phyloP scores from a whole-genome alignment of 2,888 invertebrate genomes.

The Rhagonycha fulva region DNA sequence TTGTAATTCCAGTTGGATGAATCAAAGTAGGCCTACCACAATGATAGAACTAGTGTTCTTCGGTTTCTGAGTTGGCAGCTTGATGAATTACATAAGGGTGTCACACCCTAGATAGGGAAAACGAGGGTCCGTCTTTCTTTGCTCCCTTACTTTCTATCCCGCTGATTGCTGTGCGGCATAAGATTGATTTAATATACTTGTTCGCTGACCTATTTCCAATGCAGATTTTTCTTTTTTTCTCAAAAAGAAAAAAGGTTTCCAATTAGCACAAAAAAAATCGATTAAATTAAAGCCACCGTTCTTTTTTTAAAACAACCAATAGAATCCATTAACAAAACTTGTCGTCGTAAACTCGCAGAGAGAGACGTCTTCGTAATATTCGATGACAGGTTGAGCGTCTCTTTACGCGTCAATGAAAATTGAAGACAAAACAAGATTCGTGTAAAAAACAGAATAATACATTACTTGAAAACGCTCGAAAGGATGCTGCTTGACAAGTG shows the following conservation, averaged over 20 bases:
- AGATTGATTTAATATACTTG: constrained; percentile 29
- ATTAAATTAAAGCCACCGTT: neutral
- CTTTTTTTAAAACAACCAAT: neutral
- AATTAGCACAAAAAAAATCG: neutral
- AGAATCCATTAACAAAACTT: constrained; percentile 11
- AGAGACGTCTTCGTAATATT: constrained; percentile 1
- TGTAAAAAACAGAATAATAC: constrained; percentile 1
- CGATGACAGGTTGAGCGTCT: constrained; percentile 3
- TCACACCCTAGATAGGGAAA: constrained; percentile 28
- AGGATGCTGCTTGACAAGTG: neutral
- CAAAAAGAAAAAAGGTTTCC: neutral
- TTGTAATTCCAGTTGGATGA: constrained; percentile 5
- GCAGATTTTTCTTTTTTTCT: constrained; percentile 2
- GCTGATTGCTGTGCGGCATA: constrained; percentile 25
- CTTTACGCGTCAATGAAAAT: constrained; percentile 7
- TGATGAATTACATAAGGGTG: constrained; percentile 33
- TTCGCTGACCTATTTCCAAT: constrained; percentile 28
- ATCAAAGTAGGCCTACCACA: constrained; percentile 30
- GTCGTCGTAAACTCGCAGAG: neutral
- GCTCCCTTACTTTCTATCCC: constrained; percentile 27
- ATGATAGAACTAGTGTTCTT: constrained; percentile 33
- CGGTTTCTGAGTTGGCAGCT: constrained; percentile 32
- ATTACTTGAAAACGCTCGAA: neutral
- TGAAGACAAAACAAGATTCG: constrained; percentile 5
- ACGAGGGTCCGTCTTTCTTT: constrained; percentile 29